phyloP scores from a whole-genome alignment of 2,113 vertebrate species.

The Brienomyrus brachyistius region DNA sequence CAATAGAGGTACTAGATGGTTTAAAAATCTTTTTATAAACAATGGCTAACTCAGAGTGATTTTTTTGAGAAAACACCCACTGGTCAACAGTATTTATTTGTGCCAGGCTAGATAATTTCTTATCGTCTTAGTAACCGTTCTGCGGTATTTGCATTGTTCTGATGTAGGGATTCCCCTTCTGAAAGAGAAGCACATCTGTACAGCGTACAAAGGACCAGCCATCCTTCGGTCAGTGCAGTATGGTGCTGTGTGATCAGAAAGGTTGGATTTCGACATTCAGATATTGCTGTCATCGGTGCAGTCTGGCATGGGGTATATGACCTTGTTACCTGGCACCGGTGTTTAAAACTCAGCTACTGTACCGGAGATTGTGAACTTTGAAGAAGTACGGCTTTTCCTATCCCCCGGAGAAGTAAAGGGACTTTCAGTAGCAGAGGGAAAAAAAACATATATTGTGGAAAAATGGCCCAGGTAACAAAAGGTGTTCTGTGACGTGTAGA shows the following conservation, averaged over 20 bases:
- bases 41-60: background rate
- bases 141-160: background rate
- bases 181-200: background rate
- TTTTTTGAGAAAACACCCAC: background rate
- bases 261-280: conserved; percentile 31
- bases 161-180: conserved; percentile 37
- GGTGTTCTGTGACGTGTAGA: conserved; percentile 33
- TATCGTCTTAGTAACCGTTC: conserved; percentile 28
- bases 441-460: conserved; percentile 25
- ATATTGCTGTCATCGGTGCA: conserved; percentile 22
- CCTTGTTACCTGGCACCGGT: conserved; percentile 32
- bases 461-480: conserved; percentile 34
- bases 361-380: conserved; percentile 36
- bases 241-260: conserved; percentile 8
- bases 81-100: background rate
- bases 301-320: conserved; percentile 20
- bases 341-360: conserved; percentile 26
- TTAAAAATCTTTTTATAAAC: background rate
- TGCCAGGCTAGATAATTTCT: background rate
- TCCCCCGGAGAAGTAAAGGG: conserved; percentile 7
- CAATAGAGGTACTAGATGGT: background rate
- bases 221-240: background rate
- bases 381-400: conserved; percentile 9
- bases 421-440: conserved; percentile 6
- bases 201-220: conserved; percentile 15